These are phyloP conservation scores for Lemur catta DNA, from an alignment of 2,797 vertebrate genomes.

Conservation along the genomic window DNA sequence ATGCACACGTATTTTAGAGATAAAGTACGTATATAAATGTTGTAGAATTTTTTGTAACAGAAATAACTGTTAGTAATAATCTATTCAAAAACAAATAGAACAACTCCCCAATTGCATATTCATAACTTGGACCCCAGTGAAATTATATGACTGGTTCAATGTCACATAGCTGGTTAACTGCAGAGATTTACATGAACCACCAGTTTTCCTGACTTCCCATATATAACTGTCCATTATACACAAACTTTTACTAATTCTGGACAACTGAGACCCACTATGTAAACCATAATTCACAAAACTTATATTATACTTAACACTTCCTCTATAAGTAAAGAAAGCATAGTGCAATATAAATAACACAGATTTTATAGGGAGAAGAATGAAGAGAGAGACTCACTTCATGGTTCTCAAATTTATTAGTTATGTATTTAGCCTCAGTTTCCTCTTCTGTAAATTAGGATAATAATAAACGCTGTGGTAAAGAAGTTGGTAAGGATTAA, in stretches of 20 bases:
- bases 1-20: not conserved
- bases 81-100: not conserved
- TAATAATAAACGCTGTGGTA: not conserved
- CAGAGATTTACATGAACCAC: not conserved
- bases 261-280: not conserved
- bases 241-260: not conserved
- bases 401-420: not conserved
- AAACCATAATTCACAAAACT: not conserved
- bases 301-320: not conserved
- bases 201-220: not conserved
- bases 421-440: not conserved
- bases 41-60: not conserved
- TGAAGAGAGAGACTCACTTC: not conserved
- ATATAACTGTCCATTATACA: not conserved
- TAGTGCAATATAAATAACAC: not conserved
- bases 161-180: not conserved
- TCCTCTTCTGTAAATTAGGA: not conserved
- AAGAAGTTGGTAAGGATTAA: not conserved
- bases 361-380: not conserved
- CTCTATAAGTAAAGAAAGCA: not conserved
- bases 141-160: not conserved
- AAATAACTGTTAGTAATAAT: not conserved
- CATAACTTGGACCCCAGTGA: not conserved
- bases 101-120: not conserved
- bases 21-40: not conserved